Conservation (phyloP, 2,113 vertebrate species). For the Plecturocebus donacophilus region DNA sequence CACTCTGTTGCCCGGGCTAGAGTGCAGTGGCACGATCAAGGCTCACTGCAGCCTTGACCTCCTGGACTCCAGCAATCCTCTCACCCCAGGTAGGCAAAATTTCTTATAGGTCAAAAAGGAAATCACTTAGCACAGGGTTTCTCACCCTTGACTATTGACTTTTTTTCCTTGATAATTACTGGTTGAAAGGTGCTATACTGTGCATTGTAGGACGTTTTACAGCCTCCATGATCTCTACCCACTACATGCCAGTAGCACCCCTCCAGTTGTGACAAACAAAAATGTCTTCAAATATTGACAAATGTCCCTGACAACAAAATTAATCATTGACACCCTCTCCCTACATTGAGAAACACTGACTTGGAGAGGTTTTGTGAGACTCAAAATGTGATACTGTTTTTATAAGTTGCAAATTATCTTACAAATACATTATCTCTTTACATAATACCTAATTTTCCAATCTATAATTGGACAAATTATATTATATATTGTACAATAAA, state of each 20-base stretch:
- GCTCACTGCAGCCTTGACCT: too few species aligned
- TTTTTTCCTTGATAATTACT: background rate
- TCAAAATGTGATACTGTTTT: background rate
- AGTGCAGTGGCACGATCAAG: too few species aligned
- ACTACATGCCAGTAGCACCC: background rate
- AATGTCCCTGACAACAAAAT: background rate
- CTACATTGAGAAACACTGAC: background rate
- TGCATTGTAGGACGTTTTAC: rapidly evolving
- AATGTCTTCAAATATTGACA: background rate
- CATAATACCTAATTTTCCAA: constrained; percentile 5
- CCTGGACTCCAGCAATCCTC: too few species aligned
- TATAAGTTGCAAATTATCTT: constrained; percentile 6
- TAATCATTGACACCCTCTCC: background rate
- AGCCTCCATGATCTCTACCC: background rate
- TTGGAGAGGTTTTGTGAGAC: background rate
- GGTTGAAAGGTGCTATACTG: background rate
- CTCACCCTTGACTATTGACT: background rate
- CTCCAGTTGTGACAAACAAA: background rate
- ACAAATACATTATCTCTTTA: background rate
- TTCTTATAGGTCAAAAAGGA: background rate
- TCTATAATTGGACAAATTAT: background rate
- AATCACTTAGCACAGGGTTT: background rate
- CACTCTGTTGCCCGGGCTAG: too few species aligned
- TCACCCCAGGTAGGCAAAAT: too few species aligned
- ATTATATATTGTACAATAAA: background rate